Conservation (phyloP, 2,797 vertebrate genomes). For the Aphelocoma californica region DNA sequence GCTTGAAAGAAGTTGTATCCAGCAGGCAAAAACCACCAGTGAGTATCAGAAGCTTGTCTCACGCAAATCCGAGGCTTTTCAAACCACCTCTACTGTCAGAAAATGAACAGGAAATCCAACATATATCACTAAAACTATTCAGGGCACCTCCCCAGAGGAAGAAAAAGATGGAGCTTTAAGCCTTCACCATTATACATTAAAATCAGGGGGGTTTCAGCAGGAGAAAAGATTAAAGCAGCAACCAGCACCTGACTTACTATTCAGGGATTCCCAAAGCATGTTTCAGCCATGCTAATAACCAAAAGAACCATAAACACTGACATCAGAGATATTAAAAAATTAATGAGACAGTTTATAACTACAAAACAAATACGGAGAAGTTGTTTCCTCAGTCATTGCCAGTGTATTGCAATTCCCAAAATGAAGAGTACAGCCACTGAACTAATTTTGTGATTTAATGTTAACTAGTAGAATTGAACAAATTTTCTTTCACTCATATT, state of each 20-base stretch:
- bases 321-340: not conserved
- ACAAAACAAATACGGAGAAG: not conserved
- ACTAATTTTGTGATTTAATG: not conserved
- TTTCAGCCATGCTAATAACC: not conserved
- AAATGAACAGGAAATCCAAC: not conserved
- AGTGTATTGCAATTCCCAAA: not conserved
- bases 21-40: not conserved
- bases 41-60: not conserved
- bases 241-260: not conserved
- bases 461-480: not conserved
- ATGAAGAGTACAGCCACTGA: not conserved
- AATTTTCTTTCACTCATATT: not conserved
- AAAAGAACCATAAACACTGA: not conserved
- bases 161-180: not conserved
- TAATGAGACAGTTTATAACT: not conserved
- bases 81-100: not conserved
- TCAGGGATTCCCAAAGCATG: not conserved
- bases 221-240: not conserved
- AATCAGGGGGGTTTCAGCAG: not conserved
- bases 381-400: not conserved
- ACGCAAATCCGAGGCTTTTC: not conserved
- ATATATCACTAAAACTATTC: not conserved
- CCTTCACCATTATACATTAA: not conserved
- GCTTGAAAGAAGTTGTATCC: not conserved
- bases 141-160: not conserved